Evolutionary conservation across 2,113 vertebrate genomes (phyloP).

Genomic region (Prionailurus viverrinus): DNA sequence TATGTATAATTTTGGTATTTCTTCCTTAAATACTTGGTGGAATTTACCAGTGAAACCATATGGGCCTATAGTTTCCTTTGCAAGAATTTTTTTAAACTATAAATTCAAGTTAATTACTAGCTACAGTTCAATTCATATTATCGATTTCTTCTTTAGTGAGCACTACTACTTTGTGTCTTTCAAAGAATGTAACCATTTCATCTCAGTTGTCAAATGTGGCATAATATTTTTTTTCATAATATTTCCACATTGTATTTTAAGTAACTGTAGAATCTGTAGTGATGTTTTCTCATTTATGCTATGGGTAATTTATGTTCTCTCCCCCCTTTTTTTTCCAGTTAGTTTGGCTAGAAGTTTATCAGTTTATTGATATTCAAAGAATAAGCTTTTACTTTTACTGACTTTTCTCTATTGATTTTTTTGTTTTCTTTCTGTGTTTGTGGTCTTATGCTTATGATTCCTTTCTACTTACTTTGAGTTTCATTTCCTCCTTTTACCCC

Average conservation of each 20-base stretch:
- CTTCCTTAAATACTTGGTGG: neutral
- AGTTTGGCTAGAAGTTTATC: neutral
- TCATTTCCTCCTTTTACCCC: neutral
- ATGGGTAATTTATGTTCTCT: neutral
- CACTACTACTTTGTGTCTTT: neutral
- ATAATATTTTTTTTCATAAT: neutral
- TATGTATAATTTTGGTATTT: neutral
- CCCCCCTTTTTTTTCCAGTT: neutral
- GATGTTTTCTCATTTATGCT: neutral
- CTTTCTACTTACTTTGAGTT: neutral
- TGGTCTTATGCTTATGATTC: neutral
- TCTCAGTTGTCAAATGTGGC: neutral
- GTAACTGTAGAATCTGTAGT: neutral
- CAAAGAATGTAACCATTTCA: neutral
- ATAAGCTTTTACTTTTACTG: neutral
- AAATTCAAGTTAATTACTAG: neutral
- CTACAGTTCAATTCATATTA: neutral
- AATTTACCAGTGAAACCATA: neutral
- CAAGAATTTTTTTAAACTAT: neutral
- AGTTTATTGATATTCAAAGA: neutral
- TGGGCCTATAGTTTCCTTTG: neutral
- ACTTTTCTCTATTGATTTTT: neutral
- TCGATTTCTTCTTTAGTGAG: neutral
- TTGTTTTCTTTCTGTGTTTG: neutral
- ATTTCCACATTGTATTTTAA: neutral